These are phyloP conservation scores for Cotesia typhae DNA, from an alignment of 1,140 invertebrate species.

Conservation along the genomic window DNA sequence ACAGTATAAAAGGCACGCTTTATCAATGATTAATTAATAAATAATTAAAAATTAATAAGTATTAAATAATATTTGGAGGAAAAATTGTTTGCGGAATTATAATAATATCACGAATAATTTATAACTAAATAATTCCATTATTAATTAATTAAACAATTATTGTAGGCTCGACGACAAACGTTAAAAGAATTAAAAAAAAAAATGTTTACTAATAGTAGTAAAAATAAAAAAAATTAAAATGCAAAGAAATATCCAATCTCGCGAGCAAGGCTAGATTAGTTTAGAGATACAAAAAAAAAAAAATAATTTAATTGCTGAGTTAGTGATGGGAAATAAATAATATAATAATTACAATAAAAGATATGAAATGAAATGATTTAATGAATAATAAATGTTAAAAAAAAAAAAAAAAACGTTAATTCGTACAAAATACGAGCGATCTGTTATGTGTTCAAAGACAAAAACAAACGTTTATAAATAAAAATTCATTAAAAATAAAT, in stretches of 20 bases:
- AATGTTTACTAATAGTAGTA: constrained; percentile 16
- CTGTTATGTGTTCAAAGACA: constrained; percentile 64
- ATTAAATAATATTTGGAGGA: too few relatives aligned
- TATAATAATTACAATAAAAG: constrained; percentile 39
- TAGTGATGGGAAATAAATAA: neutral
- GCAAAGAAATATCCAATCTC: constrained; percentile 24
- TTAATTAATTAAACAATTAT: constrained; percentile 12
- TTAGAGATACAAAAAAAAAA: neutral
- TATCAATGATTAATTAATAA: too few relatives aligned
- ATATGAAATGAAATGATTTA: constrained; percentile 17
- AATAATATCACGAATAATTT: too few relatives aligned
- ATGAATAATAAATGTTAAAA: constrained; percentile 11
- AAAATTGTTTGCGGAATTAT: too few relatives aligned
- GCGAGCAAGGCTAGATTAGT: constrained; percentile 36
- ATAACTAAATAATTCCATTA: neutral
- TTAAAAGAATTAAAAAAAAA: neutral
- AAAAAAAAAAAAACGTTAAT: constrained; percentile 46
- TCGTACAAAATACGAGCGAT: constrained; percentile 63
- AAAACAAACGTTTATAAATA: constrained; percentile 42
- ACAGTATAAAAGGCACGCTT: too few relatives aligned
- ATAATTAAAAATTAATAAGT: too few relatives aligned
- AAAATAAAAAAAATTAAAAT: neutral
- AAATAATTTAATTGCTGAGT: constrained; percentile 7
- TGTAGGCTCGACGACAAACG: constrained; percentile 24
- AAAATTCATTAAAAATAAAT: constrained; percentile 37